phyloP scores from a whole-genome alignment of 37 sponge, comb jelly and placozoan species.

The Eunapius fragilis region DNA sequence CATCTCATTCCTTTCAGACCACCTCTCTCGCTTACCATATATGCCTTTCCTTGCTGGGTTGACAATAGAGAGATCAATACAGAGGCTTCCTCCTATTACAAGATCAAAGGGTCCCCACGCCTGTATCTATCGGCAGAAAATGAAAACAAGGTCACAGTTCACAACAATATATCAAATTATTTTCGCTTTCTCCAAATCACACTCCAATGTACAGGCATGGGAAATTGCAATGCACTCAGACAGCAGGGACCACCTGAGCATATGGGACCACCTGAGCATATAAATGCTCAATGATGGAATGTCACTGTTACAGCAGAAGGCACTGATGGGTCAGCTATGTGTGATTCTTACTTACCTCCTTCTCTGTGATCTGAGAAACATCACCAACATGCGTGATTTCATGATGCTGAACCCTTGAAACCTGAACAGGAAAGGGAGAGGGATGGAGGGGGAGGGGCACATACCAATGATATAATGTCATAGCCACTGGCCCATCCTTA shows the following conservation, averaged over 20 bases:
- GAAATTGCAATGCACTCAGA: too few relatives aligned
- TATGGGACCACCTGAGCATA: too few relatives aligned
- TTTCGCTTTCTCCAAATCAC: too few relatives aligned
- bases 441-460: not conserved
- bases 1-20: not conserved
- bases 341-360: constrained; percentile 60
- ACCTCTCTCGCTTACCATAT: constrained; percentile 91
- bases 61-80: constrained; percentile 91
- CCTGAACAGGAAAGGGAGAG: constrained; percentile 14
- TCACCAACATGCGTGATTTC: constrained; percentile 87
- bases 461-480: not conserved
- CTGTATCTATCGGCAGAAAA: constrained; percentile 33
- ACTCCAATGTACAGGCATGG: too few relatives aligned
- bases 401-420: constrained; percentile 69
- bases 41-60: constrained; percentile 93
- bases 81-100: constrained; percentile 95
- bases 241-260: too few relatives aligned
- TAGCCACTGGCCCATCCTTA: too few relatives aligned
- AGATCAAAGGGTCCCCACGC: constrained; percentile 96
- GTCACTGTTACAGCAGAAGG: too few relatives aligned
- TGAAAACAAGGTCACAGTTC: not conserved
- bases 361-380: constrained; percentile 72
- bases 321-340: too few relatives aligned
- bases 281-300: too few relatives aligned
- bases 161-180: too few relatives aligned